Base-by-base conservation (phyloP, 2,113 vertebrate species). In the Gobio gobio region DNA sequence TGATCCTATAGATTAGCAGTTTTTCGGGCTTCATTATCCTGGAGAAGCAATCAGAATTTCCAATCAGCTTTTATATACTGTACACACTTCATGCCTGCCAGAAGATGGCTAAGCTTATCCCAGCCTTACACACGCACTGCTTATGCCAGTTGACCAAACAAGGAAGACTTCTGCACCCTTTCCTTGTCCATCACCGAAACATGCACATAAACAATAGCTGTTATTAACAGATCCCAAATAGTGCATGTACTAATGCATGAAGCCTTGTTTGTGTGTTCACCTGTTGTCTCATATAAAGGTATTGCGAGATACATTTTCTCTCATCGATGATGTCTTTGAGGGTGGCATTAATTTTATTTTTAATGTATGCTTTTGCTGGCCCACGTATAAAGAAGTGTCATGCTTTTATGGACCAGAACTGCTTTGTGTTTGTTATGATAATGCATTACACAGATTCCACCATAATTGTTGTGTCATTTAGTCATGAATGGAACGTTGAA, bases 61-160 rank as follows among this genome's bases (percentile, higher is more conserved):
- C 16, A 33, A 29, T 51, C 74, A 76, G 49, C 8, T 49, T 76
- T 7, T 54, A 51, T 51, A 54, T 16, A 56, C 54, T 16, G 49
- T 16, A 33, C 47, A 75, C 49, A 33, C 16, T 54, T 76, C 26
- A 51, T 18, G 47, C 43, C 24, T 6, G 26, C 14, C 24, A 54
- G 47, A 54, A 51, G 45, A 76, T 33, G 24, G 7, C 24, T 54
- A 29, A 14, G 26, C 7, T 76, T 76, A 47, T 26, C 26, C 14
- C 24, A 43, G 68, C 10, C 10, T 72, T 12, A 72, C 36, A 70
- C 22, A 10, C 36, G 12, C 47, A 29, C 45, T 51, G 47, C 24
- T 75, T 18, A 49, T 20, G 47, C 14, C 56, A 79, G 22, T 45
- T 63, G 22, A 79, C 77, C 76, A 79, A 78, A 59, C 76, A 78